These are phyloP conservation scores for Hyperopisus bebe DNA, from an alignment of 2,113 vertebrate genomes.

Conservation along the genomic window DNA sequence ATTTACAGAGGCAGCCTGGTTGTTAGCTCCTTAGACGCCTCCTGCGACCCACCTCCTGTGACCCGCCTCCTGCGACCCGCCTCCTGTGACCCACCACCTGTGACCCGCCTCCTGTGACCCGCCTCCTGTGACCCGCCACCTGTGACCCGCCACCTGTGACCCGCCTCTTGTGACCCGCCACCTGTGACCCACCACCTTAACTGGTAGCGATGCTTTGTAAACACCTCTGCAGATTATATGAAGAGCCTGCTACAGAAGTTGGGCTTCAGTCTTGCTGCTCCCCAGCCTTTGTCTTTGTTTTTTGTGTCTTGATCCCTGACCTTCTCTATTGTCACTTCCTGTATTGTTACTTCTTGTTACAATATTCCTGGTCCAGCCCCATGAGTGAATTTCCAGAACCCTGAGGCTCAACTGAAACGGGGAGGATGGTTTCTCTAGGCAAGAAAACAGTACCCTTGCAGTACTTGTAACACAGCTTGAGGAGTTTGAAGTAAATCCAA, in stretches of 20 bases:
- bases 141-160: neutral
- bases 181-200: neutral
- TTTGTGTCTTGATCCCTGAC: neutral
- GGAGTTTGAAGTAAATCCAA: neutral
- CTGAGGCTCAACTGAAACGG: neutral
- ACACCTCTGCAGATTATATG: neutral
- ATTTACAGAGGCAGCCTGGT: neutral
- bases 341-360: neutral
- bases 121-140: neutral
- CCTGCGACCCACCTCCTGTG: neutral
- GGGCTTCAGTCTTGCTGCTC: neutral
- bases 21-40: neutral
- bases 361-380: neutral
- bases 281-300: neutral
- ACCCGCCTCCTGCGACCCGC: neutral
- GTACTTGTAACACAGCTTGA: neutral
- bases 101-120: neutral
- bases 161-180: no score
- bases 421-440: neutral
- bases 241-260: neutral
- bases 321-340: neutral
- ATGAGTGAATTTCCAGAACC: neutral
- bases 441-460: neutral
- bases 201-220: neutral
- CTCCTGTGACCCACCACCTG: neutral